A percentile compares a stretch with the other conserved stretches of the same genome.
Evolutionary conservation across 2,113 vertebrate genomes (phyloP).

Genomic region (human): DNA sequence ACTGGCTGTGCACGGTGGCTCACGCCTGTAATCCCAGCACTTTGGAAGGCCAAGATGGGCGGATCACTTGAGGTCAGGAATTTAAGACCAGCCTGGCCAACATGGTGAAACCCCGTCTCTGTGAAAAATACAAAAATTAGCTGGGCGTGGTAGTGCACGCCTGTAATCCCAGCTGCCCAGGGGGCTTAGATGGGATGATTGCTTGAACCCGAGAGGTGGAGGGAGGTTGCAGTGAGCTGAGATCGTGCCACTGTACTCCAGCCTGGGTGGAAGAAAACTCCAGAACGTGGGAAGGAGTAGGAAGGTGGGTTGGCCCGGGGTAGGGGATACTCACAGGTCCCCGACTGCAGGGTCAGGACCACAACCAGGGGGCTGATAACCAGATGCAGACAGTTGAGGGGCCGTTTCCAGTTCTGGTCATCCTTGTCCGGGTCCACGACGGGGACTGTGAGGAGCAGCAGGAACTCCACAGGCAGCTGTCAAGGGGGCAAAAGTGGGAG

Average conservation of each 20-base stretch:
- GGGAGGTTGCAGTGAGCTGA: no score
- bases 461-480: constrained; percentile 91
- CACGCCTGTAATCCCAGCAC: no score
- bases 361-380: constrained; percentile 89
- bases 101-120: no score
- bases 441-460: constrained; percentile 92
- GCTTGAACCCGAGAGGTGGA: no score
- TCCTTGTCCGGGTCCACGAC: constrained; percentile 94
- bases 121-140: no score
- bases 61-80: no score
- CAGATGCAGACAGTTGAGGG: constrained; percentile 95
- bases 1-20: no score
- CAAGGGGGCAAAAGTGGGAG: rapidly evolving
- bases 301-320: rapidly evolving
- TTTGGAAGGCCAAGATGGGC: no score
- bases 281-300: not conserved
- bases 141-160: no score
- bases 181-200: no score
- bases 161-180: no score
- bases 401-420: constrained; percentile 95
- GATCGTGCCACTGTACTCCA: not conserved
- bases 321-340: constrained; percentile 88
- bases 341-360: constrained; percentile 91
- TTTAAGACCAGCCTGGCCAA: no score
- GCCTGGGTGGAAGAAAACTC: not conserved